Conservation (phyloP, 2,888 invertebrate genomes). For the Campaea margaritaria region DNA sequence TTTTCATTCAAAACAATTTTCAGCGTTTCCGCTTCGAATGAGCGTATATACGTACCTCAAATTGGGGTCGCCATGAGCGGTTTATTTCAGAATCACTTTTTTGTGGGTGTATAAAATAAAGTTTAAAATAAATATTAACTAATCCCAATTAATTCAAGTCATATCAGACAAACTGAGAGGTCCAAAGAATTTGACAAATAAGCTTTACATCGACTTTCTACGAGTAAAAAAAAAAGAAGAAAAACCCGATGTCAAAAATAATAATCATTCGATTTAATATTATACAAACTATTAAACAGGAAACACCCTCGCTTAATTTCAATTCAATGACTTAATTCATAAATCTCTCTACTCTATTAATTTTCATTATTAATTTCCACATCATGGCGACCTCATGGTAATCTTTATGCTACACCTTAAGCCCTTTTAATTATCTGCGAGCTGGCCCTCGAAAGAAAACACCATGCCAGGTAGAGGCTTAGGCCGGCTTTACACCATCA, state of each 20-base stretch:
- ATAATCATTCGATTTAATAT: too few relatives aligned
- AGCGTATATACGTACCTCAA: conserved; percentile 48
- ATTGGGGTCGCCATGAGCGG: conserved; percentile 46
- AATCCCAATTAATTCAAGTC: too few relatives aligned
- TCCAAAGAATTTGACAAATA: too few relatives aligned
- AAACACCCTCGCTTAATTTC: too few relatives aligned
- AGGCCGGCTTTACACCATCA: conserved; percentile 48
- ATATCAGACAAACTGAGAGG: too few relatives aligned
- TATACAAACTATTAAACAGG: too few relatives aligned
- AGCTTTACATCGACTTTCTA: too few relatives aligned
- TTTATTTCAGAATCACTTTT: not conserved
- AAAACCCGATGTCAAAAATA: too few relatives aligned
- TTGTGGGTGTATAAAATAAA: too few relatives aligned
- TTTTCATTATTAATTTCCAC: conserved; percentile 7
- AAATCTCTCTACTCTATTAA: not conserved
- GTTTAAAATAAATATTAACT: too few relatives aligned
- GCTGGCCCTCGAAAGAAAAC: conserved; percentile 66
- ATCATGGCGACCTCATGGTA: conserved; percentile 51
- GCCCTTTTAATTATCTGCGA: conserved; percentile 71
- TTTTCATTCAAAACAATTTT: conserved; percentile 81
- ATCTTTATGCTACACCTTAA: conserved; percentile 66
- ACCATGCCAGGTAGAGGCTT: conserved; percentile 45
- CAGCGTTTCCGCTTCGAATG: conserved; percentile 66
- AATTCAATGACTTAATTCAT: too few relatives aligned
- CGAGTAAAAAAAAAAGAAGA: too few relatives aligned